A percentile compares a stretch with the other conserved stretches of the same genome.
phyloP scores from a whole-genome alignment of 1,140 invertebrate genomes.

The Cherax quadricarinatus region DNA sequence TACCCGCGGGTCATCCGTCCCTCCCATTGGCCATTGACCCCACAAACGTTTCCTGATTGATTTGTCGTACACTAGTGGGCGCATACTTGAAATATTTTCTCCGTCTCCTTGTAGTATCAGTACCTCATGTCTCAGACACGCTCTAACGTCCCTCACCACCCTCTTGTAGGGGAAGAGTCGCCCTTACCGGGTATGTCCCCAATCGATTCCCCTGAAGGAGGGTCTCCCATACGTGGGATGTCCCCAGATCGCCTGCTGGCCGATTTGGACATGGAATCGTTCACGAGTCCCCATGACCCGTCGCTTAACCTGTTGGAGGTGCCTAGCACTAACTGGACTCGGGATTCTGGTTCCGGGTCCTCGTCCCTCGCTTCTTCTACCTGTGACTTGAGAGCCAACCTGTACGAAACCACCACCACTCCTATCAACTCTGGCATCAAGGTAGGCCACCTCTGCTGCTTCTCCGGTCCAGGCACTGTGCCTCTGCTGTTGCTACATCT shows the following conservation, averaged over 20 bases:
- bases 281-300: constrained; percentile 58
- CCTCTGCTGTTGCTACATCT: too few relatives aligned
- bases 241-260: constrained; percentile 60
- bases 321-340: constrained; percentile 70
- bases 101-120: background rate
- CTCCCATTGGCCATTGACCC: background rate
- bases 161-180: constrained; percentile 63
- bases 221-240: constrained; percentile 48
- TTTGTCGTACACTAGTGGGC: background rate
- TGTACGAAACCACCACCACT: constrained; percentile 38
- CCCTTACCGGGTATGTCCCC: constrained; percentile 36
- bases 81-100: too few relatives aligned
- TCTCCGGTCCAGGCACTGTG: too few relatives aligned
- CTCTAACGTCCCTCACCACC: constrained; percentile 65
- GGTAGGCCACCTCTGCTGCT: background rate
- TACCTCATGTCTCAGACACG: constrained; percentile 41
- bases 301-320: constrained; percentile 70
- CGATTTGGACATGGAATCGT: constrained; percentile 46
- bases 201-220: constrained; percentile 17
- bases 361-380: constrained; percentile 55
- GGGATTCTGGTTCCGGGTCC: background rate
- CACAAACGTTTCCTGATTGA: background rate
- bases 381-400: constrained; percentile 35
- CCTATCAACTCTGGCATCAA: background rate
- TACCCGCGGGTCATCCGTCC: background rate